A percentile compares a stretch with the other conserved stretches of the same genome.
phyloP scores from a whole-genome alignment of 1,140 invertebrate genomes.

The Dendrolimus kikuchii region DNA sequence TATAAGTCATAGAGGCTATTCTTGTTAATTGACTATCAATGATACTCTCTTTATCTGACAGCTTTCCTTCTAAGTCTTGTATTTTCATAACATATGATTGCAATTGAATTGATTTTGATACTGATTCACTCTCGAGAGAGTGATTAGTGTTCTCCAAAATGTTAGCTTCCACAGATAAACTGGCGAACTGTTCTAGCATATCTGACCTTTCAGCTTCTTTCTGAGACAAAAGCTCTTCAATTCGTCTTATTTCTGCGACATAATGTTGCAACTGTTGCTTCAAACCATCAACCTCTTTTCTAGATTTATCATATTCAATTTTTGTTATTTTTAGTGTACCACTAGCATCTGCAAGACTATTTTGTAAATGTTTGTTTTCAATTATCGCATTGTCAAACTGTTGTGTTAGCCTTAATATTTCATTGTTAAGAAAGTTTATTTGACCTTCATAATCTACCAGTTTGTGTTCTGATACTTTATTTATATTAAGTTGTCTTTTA shows the following conservation, averaged over 20 bases:
- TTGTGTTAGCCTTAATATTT: slow-evolving; percentile 58
- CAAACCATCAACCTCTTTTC: slow-evolving; percentile 77
- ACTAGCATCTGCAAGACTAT: slow-evolving; percentile 73
- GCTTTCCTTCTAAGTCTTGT: slow-evolving; percentile 49
- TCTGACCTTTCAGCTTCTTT: slow-evolving; percentile 82
- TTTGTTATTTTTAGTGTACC: slow-evolving; percentile 55
- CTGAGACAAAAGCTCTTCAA: slow-evolving; percentile 78
- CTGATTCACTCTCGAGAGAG: slow-evolving; percentile 79
- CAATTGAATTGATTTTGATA: slow-evolving; percentile 72
- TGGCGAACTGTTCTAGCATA: slow-evolving; percentile 81
- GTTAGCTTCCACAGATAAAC: slow-evolving; percentile 79
- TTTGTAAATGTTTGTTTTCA: slow-evolving; percentile 77
- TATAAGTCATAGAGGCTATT: slow-evolving; percentile 55
- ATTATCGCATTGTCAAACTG: slow-evolving; percentile 72
- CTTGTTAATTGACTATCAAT: slow-evolving; percentile 59
- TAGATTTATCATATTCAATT: slow-evolving; percentile 75
- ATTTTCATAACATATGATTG: slow-evolving; percentile 58
- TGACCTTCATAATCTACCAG: slow-evolving; percentile 72
- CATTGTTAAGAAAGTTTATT: slow-evolving; percentile 66
- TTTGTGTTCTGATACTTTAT: slow-evolving; percentile 70
- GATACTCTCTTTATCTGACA: slow-evolving; percentile 55
- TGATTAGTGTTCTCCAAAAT: slow-evolving; percentile 82
- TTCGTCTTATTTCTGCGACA: slow-evolving; percentile 79
- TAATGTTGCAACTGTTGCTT: slow-evolving; percentile 82
- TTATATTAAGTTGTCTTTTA: slow-evolving; percentile 56